These are phyloP conservation scores for Noctilio leporinus DNA, from an alignment of 2,113 vertebrate species.

Conservation along the genomic window DNA sequence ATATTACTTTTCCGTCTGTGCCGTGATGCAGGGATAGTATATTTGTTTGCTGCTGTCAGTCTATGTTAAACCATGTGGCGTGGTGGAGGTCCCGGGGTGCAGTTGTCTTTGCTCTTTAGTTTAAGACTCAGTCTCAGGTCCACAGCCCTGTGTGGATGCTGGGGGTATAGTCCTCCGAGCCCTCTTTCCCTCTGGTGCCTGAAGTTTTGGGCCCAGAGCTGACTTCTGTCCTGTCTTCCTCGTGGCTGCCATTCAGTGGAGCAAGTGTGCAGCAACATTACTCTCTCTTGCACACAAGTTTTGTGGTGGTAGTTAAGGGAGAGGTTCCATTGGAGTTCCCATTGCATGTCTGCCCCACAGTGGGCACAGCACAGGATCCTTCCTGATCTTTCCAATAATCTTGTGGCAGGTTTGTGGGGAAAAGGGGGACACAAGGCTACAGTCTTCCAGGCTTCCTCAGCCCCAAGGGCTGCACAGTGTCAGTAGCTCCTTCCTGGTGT, in stretches of 20 bases:
- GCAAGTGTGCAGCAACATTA: rapidly evolving
- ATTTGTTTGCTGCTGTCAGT: background rate
- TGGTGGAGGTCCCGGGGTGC: no score
- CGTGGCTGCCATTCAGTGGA: background rate
- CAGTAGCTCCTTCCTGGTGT: background rate
- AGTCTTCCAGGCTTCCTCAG: background rate
- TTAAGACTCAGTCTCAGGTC: background rate
- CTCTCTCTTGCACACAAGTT: background rate
- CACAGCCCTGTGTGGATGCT: background rate
- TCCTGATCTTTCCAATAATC: background rate
- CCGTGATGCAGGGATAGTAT: background rate
- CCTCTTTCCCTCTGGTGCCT: background rate
- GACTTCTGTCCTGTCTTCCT: background rate
- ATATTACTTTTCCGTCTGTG: background rate
- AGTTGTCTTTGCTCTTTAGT: background rate
- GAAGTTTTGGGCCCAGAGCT: background rate
- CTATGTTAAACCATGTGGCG: background rate
- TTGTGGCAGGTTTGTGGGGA: background rate
- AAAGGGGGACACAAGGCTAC: background rate
- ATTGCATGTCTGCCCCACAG: background rate
- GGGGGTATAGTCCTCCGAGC: background rate
- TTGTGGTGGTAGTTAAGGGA: background rate
- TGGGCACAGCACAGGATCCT: rapidly evolving
- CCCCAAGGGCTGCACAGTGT: background rate
- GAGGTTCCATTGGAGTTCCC: background rate